Conservation (phyloP, 2,888 invertebrate genomes). For the Tortrix viridana region DNA sequence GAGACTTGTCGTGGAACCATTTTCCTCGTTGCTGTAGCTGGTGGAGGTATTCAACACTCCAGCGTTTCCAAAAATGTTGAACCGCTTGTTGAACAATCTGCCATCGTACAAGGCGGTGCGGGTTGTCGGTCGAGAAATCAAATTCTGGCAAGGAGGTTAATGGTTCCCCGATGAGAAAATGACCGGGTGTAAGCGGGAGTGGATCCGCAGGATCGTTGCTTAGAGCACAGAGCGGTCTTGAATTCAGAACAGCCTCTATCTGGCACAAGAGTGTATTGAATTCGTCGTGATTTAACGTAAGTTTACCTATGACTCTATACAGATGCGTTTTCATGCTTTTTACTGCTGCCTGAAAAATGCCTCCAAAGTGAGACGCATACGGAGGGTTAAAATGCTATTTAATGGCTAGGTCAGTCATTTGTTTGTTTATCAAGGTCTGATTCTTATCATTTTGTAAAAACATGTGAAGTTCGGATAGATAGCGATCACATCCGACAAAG, state of each 20-base stretch:
- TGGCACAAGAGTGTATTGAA: constrained; percentile 6
- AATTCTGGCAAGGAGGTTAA: constrained; percentile 5
- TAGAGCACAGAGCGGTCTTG: not conserved
- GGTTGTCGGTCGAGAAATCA: not conserved
- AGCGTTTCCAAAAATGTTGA: constrained; percentile 22
- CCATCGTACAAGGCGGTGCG: constrained; percentile 8
- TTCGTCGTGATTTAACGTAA: not conserved
- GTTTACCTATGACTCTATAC: not conserved
- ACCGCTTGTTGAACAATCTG: constrained; percentile 4
- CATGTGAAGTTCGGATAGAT: not conserved
- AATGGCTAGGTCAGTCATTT: not conserved
- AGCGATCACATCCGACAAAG: not conserved
- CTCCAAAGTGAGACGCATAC: constrained; percentile 17
- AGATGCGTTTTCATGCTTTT: constrained; percentile 4
- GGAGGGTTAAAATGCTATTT: not conserved
- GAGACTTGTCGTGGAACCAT: constrained; percentile 4
- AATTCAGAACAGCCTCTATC: not conserved
- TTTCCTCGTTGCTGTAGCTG: constrained; percentile 13
- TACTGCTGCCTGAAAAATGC: constrained; percentile 18
- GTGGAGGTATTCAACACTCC: constrained; percentile 17
- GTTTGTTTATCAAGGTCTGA: not conserved
- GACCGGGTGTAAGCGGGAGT: constrained; percentile 8
- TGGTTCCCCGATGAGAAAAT: constrained; percentile 16
- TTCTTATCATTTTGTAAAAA: not conserved
- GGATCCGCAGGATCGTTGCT: constrained; percentile 4